phyloP scores from a whole-genome alignment of 2,113 vertebrate genomes.

The Scatophagus argus region DNA sequence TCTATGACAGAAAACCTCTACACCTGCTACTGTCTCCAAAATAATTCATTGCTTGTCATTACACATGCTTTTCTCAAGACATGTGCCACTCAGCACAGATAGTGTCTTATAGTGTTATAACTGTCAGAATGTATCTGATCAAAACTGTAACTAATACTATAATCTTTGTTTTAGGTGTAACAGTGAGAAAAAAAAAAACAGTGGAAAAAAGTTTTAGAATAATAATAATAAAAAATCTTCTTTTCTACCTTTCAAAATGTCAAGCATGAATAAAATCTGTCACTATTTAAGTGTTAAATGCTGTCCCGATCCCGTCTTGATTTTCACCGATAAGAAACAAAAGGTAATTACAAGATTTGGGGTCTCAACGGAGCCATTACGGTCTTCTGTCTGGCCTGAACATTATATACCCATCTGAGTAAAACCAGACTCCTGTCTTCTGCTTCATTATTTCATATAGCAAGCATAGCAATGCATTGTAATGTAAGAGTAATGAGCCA shows the following conservation, averaged over 20 bases:
- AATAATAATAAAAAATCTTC: not conserved
- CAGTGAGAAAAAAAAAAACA: not conserved
- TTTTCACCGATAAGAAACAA: not conserved
- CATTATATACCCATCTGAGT: not conserved
- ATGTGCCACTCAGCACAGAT: too few relatives aligned
- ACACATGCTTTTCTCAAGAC: not conserved
- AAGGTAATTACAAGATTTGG: not conserved
- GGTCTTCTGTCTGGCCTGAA: not conserved
- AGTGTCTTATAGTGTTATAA: too few relatives aligned
- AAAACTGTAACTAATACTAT: not conserved
- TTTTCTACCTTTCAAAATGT: not conserved
- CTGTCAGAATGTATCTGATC: not conserved
- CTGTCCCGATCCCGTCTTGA: not conserved
- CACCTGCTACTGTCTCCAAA: not conserved
- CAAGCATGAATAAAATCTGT: not conserved
- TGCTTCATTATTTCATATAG: constrained; percentile 20
- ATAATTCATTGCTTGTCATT: not conserved
- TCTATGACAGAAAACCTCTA: not conserved
- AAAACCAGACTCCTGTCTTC: constrained; percentile 4
- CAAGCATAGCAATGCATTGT: not conserved
- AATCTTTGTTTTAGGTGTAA: not conserved
- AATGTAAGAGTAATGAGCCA: not conserved
- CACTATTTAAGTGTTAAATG: not conserved
- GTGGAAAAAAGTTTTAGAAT: too few relatives aligned
- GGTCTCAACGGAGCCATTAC: not conserved